Conservation (phyloP, 2,888 invertebrate species). For the Tetrapedia diversipes region DNA sequence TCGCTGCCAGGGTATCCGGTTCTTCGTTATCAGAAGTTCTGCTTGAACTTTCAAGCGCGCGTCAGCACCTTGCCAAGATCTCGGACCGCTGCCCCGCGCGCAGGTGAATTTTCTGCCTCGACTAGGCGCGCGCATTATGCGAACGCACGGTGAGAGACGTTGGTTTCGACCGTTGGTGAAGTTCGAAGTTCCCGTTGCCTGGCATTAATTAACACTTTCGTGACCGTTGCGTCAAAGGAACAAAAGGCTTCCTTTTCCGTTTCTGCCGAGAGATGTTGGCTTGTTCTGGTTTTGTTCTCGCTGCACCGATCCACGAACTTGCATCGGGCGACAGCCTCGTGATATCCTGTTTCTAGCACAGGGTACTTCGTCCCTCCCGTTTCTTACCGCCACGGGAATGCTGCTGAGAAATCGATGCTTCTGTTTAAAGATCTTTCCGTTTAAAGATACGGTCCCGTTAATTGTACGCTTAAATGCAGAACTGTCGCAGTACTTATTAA, state of each 20-base stretch:
- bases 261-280: conserved; percentile 25
- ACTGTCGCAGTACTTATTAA: too few relatives aligned
- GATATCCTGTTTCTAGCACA: conserved; percentile 39
- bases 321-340: conserved; percentile 15
- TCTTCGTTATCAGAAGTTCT: background rate
- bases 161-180: conserved; percentile 33
- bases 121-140: too few relatives aligned
- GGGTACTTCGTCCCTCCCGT: conserved; percentile 19
- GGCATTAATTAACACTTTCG: conserved; percentile 61
- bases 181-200: conserved; percentile 44
- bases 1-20: too few relatives aligned
- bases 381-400: too few relatives aligned
- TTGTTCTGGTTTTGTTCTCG: conserved; percentile 48
- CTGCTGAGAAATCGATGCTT: too few relatives aligned
- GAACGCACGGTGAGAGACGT: background rate
- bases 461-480: too few relatives aligned
- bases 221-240: conserved; percentile 55
- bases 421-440: too few relatives aligned
- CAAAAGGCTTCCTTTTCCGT: conserved; percentile 60
- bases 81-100: background rate
- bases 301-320: conserved; percentile 15
- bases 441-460: too few relatives aligned
- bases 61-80: too few relatives aligned
- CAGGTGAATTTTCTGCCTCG: background rate
- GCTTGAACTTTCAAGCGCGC: background rate